Evolutionary conservation across 1,140 invertebrate genomes (phyloP).

Genomic region (Coelopa frigida): DNA sequence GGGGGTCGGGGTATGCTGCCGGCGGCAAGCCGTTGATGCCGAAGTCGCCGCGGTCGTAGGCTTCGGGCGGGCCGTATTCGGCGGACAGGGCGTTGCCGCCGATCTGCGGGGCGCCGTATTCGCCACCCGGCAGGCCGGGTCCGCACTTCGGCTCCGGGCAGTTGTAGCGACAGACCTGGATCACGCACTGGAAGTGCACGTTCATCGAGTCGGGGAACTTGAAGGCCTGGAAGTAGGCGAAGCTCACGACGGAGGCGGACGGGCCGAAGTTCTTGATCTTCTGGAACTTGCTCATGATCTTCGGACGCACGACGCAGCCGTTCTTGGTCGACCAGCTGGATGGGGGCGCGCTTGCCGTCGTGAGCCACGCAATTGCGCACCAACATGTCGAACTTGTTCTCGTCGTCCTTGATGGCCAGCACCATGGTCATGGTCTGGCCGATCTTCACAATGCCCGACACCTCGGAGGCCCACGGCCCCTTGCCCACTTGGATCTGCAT

Average conservation of each 20-base stretch:
- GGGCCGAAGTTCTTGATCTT: slow-evolving; percentile 94
- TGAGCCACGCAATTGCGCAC: slow-evolving; percentile 91
- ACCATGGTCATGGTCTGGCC: slow-evolving; percentile 96
- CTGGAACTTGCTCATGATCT: slow-evolving; percentile 92
- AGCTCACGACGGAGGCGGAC: slow-evolving; percentile 86
- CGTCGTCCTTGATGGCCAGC: slow-evolving; percentile 88
- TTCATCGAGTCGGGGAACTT: slow-evolving; percentile 97
- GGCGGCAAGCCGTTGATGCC: slow-evolving; percentile 69
- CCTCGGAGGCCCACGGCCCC: slow-evolving; percentile 90
- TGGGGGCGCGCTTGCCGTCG: slow-evolving; percentile 85
- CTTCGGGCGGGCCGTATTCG: slow-evolving; percentile 60
- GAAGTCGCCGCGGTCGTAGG: slow-evolving; percentile 60
- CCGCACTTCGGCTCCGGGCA: slow-evolving; percentile 85
- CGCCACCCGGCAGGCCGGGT: slow-evolving; percentile 52
- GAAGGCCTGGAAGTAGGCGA: slow-evolving; percentile 93
- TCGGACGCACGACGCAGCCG: slow-evolving; percentile 84
- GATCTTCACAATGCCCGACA: slow-evolving; percentile 90
- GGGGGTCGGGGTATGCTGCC: slow-evolving; percentile 71
- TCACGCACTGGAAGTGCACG: slow-evolving; percentile 94
- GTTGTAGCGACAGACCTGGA: slow-evolving; percentile 88
- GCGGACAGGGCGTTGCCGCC: slow-evolving; percentile 51
- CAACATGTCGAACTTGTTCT: slow-evolving; percentile 93
- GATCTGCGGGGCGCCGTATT: slow-evolving; percentile 62
- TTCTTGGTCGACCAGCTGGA: slow-evolving; percentile 87
- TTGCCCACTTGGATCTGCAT: slow-evolving; percentile 95